These are phyloP conservation scores for Spodoptera picta DNA, from an alignment of 2,888 invertebrate species.

Conservation along the genomic window DNA sequence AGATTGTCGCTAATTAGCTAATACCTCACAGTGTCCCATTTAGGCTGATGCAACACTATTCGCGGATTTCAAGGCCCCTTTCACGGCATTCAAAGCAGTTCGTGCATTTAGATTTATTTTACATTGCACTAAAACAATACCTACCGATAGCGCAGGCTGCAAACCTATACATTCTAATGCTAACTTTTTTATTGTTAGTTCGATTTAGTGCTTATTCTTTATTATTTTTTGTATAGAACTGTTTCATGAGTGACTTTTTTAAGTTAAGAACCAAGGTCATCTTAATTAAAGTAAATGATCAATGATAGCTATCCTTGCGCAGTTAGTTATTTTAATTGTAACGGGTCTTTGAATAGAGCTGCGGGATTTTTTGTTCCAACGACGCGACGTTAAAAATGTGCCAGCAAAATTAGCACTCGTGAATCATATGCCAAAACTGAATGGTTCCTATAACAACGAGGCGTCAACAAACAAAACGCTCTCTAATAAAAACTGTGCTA, in stretches of 20 bases:
- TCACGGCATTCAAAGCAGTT: conserved; percentile 3
- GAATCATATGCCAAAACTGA: conserved; percentile 47
- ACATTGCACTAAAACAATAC: conserved; percentile 5
- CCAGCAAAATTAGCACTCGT: conserved; percentile 25
- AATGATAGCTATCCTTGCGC: too few species aligned
- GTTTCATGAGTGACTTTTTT: too few species aligned
- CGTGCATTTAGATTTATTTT: conserved; percentile 5
- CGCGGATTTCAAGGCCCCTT: conserved; percentile 30
- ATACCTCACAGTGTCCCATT: conserved; percentile 5
- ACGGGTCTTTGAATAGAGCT: neutral
- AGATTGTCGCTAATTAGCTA: conserved; percentile 9
- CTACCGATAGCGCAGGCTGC: neutral
- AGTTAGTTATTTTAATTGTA: neutral
- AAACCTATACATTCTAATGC: neutral
- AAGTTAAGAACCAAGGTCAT: too few species aligned
- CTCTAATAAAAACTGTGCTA: conserved; percentile 11
- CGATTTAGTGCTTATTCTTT: neutral
- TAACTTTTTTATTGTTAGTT: too few species aligned
- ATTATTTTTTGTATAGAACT: neutral
- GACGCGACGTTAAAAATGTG: conserved; percentile 20
- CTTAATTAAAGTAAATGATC: too few species aligned
- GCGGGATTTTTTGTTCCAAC: conserved; percentile 4
- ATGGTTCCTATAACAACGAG: conserved; percentile 56
- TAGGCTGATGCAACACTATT: conserved; percentile 35
- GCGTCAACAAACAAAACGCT: conserved; percentile 59